Evolutionary conservation across 53 echinoderm and acorn worm species (phyloP), one percentile per base, ranked within the genome.

Genomic region (Antedon mediterranea): DNA sequence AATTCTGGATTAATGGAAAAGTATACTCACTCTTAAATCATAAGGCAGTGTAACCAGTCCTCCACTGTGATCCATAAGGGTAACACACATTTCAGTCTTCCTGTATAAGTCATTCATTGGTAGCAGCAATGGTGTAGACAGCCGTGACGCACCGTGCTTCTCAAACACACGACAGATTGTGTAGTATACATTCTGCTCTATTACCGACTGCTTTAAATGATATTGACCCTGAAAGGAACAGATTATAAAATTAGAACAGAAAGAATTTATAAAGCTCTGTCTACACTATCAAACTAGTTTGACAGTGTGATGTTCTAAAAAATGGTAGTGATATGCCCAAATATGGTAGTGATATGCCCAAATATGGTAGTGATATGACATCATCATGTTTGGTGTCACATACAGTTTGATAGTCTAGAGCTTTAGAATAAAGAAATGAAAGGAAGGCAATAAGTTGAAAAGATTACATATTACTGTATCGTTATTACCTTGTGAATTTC

Each of bases 401-500:
- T n/a, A n/a, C n/a, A n/a, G n/a, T n/a, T n/a, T n/a, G n/a, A n/a
- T n/a, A n/a, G n/a, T n/a, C n/a, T n/a, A n/a, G n/a, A n/a, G n/a
- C n/a, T n/a, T n/a, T n/a, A n/a, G n/a, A n/a, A n/a, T n/a, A n/a
- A n/a, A n/a, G n/a, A n/a, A n/a, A n/a, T n/a, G n/a, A n/a, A n/a
- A n/a, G n/a, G n/a, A n/a, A n/a, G n/a, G n/a, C n/a, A n/a, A n/a
- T n/a, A n/a, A n/a, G n/a, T 74, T 15, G 6, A 13, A 76, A 76
- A 28, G 8, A 72, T 29, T n/a, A 30, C 30, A 11, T 30, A n/a
- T 30, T 4, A 75, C 15, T 0, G 31, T n/a, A 70, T 27, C 6
- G n/a, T n/a, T n/a, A 74, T 74, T 70, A 95, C 97, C 91, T 92
- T 95, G 70, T 92, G 89, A 41, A 90, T 97, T 33, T 92, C 92